Conservation (phyloP, 2,797 vertebrate genomes). For the Ctenopoma multispine region DNA sequence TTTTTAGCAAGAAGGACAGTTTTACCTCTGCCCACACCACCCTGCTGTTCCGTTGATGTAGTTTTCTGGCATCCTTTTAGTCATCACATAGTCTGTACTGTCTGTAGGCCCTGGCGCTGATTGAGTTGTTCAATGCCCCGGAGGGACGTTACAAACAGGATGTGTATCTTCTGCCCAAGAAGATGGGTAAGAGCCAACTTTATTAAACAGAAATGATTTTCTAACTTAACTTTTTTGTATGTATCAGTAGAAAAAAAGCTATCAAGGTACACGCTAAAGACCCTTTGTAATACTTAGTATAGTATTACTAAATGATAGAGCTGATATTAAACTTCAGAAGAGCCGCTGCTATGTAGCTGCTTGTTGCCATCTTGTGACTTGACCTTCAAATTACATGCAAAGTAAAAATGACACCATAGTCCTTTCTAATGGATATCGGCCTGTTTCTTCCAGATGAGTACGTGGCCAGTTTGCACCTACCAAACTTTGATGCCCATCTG, state of each 20-base stretch:
- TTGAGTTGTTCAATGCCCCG: constrained; percentile 96
- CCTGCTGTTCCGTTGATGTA: constrained; percentile 4
- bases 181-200: constrained; percentile 90
- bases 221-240: neutral
- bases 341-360: constrained; percentile 13
- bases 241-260: neutral
- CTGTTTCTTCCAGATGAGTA: constrained; percentile 89
- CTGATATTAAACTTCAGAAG: too few relatives aligned
- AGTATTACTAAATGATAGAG: neutral
- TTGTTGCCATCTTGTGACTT: constrained; percentile 51
- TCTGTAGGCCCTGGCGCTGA: constrained; percentile 92
- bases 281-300: neutral
- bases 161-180: constrained; percentile 97
- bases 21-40: neutral
- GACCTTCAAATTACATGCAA: constrained; percentile 7
- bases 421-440: neutral
- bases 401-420: neutral
- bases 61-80: neutral
- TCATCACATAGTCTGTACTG: constrained; percentile 22
- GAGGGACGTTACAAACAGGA: constrained; percentile 99
- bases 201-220: neutral
- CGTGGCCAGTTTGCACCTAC: constrained; percentile 95
- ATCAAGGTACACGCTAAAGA: neutral
- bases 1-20: neutral
- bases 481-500: constrained; percentile 96